Conservation (phyloP, 1,140 invertebrate genomes). For the Atta texana region DNA sequence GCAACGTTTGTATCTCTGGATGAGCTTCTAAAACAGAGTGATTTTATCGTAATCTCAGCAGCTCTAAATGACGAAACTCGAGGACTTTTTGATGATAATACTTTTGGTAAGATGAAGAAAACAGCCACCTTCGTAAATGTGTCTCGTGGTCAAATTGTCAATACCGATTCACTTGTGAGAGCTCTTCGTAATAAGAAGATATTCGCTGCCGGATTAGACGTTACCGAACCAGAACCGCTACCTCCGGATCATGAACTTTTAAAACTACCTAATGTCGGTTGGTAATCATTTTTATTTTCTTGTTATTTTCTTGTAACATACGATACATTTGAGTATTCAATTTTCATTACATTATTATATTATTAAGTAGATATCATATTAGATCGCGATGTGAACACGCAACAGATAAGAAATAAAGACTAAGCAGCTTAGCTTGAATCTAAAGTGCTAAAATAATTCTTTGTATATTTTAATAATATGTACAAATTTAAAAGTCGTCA, state of each 20-base stretch:
- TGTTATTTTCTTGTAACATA: background rate
- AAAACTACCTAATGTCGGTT: slow-evolving; percentile 92
- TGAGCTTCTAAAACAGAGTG: slow-evolving; percentile 90
- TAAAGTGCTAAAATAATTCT: too few species aligned
- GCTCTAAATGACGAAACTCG: slow-evolving; percentile 91
- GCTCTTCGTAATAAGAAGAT: slow-evolving; percentile 91
- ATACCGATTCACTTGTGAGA: slow-evolving; percentile 91
- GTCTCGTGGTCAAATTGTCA: slow-evolving; percentile 91
- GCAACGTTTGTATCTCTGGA: slow-evolving; percentile 91
- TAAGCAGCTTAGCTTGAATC: too few species aligned
- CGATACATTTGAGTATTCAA: background rate
- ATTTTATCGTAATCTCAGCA: slow-evolving; percentile 91
- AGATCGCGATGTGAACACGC: too few species aligned
- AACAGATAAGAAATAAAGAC: too few species aligned
- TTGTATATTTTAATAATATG: too few species aligned
- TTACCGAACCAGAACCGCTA: slow-evolving; percentile 95
- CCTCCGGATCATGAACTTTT: slow-evolving; percentile 92
- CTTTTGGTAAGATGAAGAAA: slow-evolving; percentile 93
- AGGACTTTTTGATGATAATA: slow-evolving; percentile 90
- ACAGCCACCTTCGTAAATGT: slow-evolving; percentile 93
- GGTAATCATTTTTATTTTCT: slow-evolving; percentile 74
- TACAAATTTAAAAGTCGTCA: background rate
- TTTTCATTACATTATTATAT: too few species aligned
- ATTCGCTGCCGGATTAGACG: slow-evolving; percentile 95
- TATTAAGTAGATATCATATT: too few species aligned